Evolutionary conservation across 2,888 invertebrate species (phyloP), one percentile per base, ranked within the genome.

Genomic region (Melanostoma scalare): DNA sequence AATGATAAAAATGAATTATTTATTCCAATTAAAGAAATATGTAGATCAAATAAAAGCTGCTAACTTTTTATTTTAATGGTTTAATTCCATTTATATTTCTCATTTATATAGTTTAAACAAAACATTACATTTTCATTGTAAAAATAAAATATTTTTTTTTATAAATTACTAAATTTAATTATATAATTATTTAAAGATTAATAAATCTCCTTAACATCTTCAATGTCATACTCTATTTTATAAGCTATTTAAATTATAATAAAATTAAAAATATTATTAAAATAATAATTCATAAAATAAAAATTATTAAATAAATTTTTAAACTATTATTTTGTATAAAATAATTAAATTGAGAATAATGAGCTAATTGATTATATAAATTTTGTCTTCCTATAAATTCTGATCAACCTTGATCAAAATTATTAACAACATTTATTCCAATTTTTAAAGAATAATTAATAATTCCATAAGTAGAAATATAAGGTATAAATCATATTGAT

Each of bases 51-150:
- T 20, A 20, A 20, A 20, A 20, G 20, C 20, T 20, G 20, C 20
- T 20, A 20, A 20, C 20, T 20, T 20, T 20, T 20, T 20, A 20
- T 20, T 20, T 20, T 20, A 20, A 20, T 20, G 20, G 20, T 20
- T 20, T 20, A 20, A 20, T 20, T 20, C 20, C 20, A 74, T 67
- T 74, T 67, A 74, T 74, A 58, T 67, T 74, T 74, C 58, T 74
- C 9, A 74, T 74, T 74, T 74, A 65, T 74, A 74, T 74, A 74
- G 74, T 65, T 74, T 74, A 74, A 61, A 93, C 80, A 93, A 94
- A 93, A 94, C 93, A 88, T 93, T 93, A 93, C 92, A 93, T 93
- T 94, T 94, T 94, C 93, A 93, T 88, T 93, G 92, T 93, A 93
- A 93, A 92, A 92, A 91, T 92, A 93, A 92, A 92, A 88, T 85